These are phyloP conservation scores for Pedicia rivosa DNA, from an alignment of 2,888 invertebrate genomes.

Conservation along the genomic window DNA sequence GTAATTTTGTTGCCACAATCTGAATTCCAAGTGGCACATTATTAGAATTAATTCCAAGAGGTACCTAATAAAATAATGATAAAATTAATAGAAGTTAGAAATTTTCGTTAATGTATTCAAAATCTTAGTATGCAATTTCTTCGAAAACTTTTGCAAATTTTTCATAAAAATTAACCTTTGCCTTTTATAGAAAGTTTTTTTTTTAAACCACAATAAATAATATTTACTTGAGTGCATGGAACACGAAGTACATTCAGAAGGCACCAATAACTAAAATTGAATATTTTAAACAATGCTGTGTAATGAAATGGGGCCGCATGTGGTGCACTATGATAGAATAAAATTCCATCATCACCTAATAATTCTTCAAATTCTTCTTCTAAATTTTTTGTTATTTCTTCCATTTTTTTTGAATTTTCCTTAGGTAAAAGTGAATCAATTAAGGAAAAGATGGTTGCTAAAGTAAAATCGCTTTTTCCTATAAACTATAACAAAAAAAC, in stretches of 20 bases:
- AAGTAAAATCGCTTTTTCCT: constrained; percentile 44
- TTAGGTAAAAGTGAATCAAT: constrained; percentile 48
- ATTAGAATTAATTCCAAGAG: constrained; percentile 63
- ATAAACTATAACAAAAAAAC: constrained; percentile 26
- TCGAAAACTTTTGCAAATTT: too few relatives aligned
- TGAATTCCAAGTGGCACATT: constrained; percentile 83
- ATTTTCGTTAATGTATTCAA: not conserved
- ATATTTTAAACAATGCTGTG: constrained; percentile 56
- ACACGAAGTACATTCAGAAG: constrained; percentile 71
- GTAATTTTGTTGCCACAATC: constrained; percentile 64
- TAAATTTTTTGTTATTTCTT: constrained; percentile 38
- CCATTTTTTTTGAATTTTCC: constrained; percentile 48
- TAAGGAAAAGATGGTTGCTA: constrained; percentile 50
- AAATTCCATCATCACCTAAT: constrained; percentile 61
- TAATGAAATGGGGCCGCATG: constrained; percentile 69
- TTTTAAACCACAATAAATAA: not conserved
- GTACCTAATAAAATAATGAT: constrained; percentile 31
- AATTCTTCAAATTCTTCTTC: constrained; percentile 41
- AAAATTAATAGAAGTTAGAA: constrained; percentile 2
- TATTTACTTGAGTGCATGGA: constrained; percentile 60
- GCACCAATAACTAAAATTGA: constrained; percentile 73
- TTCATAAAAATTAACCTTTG: too few relatives aligned
- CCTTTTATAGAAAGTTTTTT: too few relatives aligned
- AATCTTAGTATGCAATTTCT: not conserved
- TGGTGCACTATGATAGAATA: constrained; percentile 71